Evolutionary conservation across 2,888 invertebrate species (phyloP), one percentile per base, ranked within the genome.

Genomic region (Tupiocoris notatus): DNA sequence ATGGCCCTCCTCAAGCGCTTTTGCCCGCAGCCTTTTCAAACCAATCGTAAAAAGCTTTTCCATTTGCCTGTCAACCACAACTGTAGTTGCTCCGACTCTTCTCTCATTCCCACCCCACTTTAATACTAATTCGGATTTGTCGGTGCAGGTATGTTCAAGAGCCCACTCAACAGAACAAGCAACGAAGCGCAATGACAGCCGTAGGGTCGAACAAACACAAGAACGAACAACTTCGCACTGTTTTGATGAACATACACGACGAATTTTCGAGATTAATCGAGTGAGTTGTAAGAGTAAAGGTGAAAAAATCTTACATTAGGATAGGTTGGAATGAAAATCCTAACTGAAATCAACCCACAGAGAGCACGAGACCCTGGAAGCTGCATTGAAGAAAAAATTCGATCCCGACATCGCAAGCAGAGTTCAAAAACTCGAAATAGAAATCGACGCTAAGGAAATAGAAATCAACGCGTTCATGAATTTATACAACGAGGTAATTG

Each of bases 381-480:
- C 58, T 22, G n/a, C 61, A 9, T 59, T 70, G 59, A 70, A 25
- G 9, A 54, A 25, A 70, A 70, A 61, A 25, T 61, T 24, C 70
- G 70, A 70, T 17, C 74, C 74, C 6, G 18, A 63, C 6, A 17
- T 64, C 1, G 74, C 22, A 12, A 24, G 64, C 6, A 21, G 64
- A n/a, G 57, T 64, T n/a, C 74, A 64, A 24, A 67, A 66, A n/a
- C 58, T 75, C 1, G 75, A 75, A 66, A 66, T 66, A 16, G 65
- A 57, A 18, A 17, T 75, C 18, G 66, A 65, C n/a, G 59, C 58
- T 0, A 75, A 75, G 20, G 75, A 75, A 66, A 67, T 56, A 6
- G 75, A 75, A 39, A 75, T 75, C 20, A 67, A 66, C 16, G 75
- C 54, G 2, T 63, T 75, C 66, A 75, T 75, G 75, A 66, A 66